A percentile compares a stretch with the other conserved stretches of the same genome.
phyloP scores from a whole-genome alignment of 2,797 vertebrate species.

The Enteromius radiatus region DNA sequence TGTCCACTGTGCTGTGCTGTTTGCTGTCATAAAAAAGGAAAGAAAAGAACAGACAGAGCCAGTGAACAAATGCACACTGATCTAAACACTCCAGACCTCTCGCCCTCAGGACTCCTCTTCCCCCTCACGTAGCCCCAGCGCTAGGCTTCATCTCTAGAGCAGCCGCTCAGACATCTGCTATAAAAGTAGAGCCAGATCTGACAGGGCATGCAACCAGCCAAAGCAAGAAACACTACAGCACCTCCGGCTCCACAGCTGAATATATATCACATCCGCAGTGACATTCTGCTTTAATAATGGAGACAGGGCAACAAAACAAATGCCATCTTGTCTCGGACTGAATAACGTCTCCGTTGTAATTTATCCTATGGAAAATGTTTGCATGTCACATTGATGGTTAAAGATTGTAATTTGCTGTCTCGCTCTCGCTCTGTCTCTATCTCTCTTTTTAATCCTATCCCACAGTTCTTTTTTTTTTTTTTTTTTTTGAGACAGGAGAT shows the following conservation, averaged over 20 bases:
- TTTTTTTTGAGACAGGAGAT: constrained; percentile 28
- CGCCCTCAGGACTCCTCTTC: constrained; percentile 18
- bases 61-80: constrained; percentile 30
- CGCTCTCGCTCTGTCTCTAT: not conserved
- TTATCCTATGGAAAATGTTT: constrained; percentile 41
- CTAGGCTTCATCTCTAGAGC: constrained; percentile 48
- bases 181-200: constrained; percentile 46
- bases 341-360: constrained; percentile 38
- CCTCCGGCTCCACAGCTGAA: constrained; percentile 47
- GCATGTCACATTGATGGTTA: constrained; percentile 26
- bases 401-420: constrained; percentile 40
- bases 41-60: constrained; percentile 28
- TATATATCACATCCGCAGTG: constrained; percentile 55
- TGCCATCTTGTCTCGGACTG: constrained; percentile 48
- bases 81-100: constrained; percentile 42
- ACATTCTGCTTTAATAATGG: constrained; percentile 57
- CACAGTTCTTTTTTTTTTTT: constrained; percentile 18
- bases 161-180: constrained; percentile 51
- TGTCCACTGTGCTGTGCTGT: constrained; percentile 61
- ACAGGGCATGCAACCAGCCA: constrained; percentile 50
- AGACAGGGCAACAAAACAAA: constrained; percentile 56
- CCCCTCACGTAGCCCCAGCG: constrained; percentile 47
- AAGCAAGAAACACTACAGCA: constrained; percentile 39
- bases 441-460: not conserved
- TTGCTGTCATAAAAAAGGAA: constrained; percentile 47